Evolutionary conservation across 2,888 invertebrate genomes (phyloP).

Genomic region (Eristalis arbustorum): DNA sequence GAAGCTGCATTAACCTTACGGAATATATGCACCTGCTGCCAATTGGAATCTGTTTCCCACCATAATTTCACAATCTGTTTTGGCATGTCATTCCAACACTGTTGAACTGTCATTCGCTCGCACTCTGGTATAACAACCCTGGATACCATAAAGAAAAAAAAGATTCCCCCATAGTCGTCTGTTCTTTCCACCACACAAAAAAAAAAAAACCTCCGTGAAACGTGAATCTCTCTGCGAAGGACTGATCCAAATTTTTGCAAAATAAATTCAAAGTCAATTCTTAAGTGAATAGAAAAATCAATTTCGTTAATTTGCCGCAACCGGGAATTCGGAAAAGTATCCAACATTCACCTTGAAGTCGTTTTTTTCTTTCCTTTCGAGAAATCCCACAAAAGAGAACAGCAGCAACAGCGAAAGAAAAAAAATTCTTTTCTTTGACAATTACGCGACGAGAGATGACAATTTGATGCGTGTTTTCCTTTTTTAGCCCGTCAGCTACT

Average conservation of each 20-base stretch:
- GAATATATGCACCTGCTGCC: not conserved
- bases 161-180: constrained; percentile 56
- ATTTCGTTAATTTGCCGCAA: not conserved
- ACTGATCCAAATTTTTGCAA: constrained; percentile 47
- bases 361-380: not conserved
- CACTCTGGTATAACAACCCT: constrained; percentile 28
- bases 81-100: not conserved
- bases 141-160: constrained; percentile 18
- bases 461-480: constrained; percentile 69
- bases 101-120: constrained; percentile 33
- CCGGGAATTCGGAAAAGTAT: constrained; percentile 4
- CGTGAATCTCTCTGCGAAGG: constrained; percentile 57
- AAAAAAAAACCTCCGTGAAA: constrained; percentile 50
- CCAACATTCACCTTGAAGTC: not conserved
- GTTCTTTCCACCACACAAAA: constrained; percentile 40
- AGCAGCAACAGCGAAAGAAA: constrained; percentile 2
- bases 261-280: constrained; percentile 19
- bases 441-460: constrained; percentile 68
- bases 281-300: constrained; percentile 30
- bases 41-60: not conserved
- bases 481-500: constrained; percentile 64
- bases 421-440: constrained; percentile 49
- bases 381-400: constrained; percentile 8
- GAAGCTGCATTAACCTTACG: constrained; percentile 5
- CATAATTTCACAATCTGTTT: not conserved